These are phyloP conservation scores for Leuciscus idus DNA, from an alignment of 2,113 vertebrate genomes.

Conservation along the genomic window DNA sequence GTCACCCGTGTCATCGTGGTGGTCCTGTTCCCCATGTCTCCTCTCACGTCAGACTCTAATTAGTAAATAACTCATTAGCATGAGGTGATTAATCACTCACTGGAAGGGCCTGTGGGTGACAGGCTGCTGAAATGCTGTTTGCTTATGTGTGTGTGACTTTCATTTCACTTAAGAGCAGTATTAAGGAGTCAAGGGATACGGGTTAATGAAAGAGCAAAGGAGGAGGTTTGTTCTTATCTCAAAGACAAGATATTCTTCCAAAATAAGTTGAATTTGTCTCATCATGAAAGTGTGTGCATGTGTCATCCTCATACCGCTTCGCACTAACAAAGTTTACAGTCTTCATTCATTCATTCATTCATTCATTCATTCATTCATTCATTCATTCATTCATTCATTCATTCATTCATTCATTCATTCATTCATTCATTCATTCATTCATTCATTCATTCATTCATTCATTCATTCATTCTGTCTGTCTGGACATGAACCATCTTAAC, in stretches of 20 bases:
- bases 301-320: background rate
- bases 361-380: too few relatives aligned
- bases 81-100: slow-evolving; percentile 80
- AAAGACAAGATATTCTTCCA: background rate
- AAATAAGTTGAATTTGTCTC: background rate
- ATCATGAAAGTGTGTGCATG: background rate
- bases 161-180: slow-evolving; percentile 22
- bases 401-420: too few relatives aligned
- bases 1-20: slow-evolving; percentile 48
- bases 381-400: too few relatives aligned
- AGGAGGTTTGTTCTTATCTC: slow-evolving; percentile 10
- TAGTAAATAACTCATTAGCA: slow-evolving; percentile 83
- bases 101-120: slow-evolving; percentile 69
- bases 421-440: too few relatives aligned
- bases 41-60: slow-evolving; percentile 75
- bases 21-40: slow-evolving; percentile 48
- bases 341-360: too few relatives aligned
- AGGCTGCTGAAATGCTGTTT: slow-evolving; percentile 53
- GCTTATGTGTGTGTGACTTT: slow-evolving; percentile 38
- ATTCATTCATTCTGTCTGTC: too few relatives aligned
- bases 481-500: background rate
- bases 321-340: background rate
- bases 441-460: too few relatives aligned
- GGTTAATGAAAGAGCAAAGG: slow-evolving; percentile 35
- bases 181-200: slow-evolving; percentile 10